Percentiles rank a stretch among this genome's conserved stretches.
These are phyloP conservation scores for Phaonia tiefii DNA, from an alignment of 2,888 invertebrate species.

Conservation along the genomic window DNA sequence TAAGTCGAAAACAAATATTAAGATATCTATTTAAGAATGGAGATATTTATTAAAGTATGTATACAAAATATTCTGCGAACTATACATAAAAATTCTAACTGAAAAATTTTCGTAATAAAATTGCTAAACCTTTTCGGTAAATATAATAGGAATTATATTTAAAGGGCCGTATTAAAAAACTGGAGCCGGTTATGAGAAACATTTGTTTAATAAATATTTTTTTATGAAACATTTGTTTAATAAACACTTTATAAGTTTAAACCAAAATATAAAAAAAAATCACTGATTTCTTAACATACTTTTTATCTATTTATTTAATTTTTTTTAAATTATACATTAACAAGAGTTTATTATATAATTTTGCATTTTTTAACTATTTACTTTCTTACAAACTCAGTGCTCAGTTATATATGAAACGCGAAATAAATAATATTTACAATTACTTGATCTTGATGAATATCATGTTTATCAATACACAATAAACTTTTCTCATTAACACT, in stretches of 20 bases:
- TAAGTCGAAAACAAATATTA: slow-evolving; percentile 32
- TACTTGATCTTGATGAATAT: not conserved
- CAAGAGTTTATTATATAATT: slow-evolving; percentile 24
- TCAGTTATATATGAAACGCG: not conserved
- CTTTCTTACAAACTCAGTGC: not conserved
- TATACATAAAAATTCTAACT: slow-evolving; percentile 43
- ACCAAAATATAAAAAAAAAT: too few relatives aligned
- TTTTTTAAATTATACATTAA: slow-evolving; percentile 23
- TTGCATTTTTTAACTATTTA: slow-evolving; percentile 21
- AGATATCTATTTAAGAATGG: slow-evolving; percentile 18
- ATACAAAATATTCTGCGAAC: slow-evolving; percentile 53
- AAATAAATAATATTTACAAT: not conserved
- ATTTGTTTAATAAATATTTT: too few relatives aligned
- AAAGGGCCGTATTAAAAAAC: too few relatives aligned
- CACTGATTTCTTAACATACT: not conserved
- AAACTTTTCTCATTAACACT: slow-evolving; percentile 11
- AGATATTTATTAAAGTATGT: slow-evolving; percentile 31
- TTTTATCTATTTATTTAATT: slow-evolving; percentile 18
- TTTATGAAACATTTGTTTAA: too few relatives aligned
- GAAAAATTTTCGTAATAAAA: slow-evolving; percentile 55
- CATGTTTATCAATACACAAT: not conserved
- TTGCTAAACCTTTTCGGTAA: slow-evolving; percentile 51
- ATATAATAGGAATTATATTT: slow-evolving; percentile 38
- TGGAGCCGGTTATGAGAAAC: too few relatives aligned
- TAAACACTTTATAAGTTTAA: too few relatives aligned